These are phyloP conservation scores for Pionites leucogaster DNA, from an alignment of 2,113 vertebrate genomes.

Conservation along the genomic window DNA sequence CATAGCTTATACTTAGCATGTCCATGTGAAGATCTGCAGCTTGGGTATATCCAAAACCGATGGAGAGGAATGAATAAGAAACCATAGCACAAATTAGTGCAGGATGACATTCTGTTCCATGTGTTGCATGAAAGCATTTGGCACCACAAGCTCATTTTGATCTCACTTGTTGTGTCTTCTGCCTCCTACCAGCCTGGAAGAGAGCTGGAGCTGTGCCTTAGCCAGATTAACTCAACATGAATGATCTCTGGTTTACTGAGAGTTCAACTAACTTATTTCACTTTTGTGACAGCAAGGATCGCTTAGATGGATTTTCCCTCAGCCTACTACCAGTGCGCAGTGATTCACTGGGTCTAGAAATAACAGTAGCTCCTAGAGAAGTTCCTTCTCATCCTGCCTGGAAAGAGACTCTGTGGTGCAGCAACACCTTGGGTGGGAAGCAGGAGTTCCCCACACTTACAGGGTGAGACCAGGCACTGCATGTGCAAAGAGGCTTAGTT, in stretches of 20 bases:
- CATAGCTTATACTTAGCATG: neutral
- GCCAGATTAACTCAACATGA: neutral
- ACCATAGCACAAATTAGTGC: neutral
- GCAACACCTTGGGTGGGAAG: neutral
- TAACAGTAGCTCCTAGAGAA: neutral
- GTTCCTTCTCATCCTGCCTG: neutral
- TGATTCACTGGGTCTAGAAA: neutral
- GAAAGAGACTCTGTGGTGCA: neutral
- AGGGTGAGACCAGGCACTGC: neutral
- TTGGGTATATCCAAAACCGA: neutral
- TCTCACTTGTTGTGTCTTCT: constrained; percentile 31
- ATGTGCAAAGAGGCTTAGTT: neutral
- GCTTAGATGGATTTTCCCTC: neutral
- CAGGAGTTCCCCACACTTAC: rapidly evolving
- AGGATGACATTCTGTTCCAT: neutral
- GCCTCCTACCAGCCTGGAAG: constrained; percentile 17
- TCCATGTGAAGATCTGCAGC: neutral
- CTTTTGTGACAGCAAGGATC: neutral
- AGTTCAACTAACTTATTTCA: neutral
- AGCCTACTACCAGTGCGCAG: neutral
- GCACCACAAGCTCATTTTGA: neutral
- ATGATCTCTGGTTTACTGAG: neutral
- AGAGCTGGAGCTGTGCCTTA: constrained; percentile 10
- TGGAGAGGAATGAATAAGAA: constrained; percentile 3
- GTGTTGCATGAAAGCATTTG: neutral